Evolutionary conservation across 2,113 vertebrate genomes (phyloP).

Genomic region (Gracilinanus agilis): DNA sequence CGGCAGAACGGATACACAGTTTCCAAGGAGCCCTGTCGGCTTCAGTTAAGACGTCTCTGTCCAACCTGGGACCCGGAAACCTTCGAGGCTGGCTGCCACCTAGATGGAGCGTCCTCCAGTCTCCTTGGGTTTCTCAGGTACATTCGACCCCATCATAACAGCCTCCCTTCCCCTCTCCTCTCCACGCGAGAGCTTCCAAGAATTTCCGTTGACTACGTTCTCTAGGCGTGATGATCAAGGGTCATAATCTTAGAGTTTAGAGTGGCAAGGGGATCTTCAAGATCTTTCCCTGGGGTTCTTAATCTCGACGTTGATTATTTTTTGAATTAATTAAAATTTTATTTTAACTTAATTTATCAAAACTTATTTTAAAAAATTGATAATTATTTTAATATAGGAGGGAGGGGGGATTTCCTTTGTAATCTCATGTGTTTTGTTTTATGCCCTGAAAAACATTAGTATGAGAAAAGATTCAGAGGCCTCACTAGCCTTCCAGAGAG

Average conservation of each 20-base stretch:
- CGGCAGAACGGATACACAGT: conserved; percentile 49
- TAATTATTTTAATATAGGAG: no score
- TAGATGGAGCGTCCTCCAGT: background rate
- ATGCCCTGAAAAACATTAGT: no score
- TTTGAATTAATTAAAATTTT: no score
- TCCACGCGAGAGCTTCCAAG: background rate
- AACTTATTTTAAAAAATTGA: no score
- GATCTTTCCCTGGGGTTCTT: background rate
- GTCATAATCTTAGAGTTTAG: no score
- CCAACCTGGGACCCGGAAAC: rapidly evolving
- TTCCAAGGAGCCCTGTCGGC: no score
- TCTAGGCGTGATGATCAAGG: no score
- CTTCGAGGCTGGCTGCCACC: rapidly evolving
- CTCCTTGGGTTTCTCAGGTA: background rate
- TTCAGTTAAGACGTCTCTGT: background rate
- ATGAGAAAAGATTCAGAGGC: no score
- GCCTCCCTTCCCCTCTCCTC: background rate
- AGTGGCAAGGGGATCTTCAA: background rate
- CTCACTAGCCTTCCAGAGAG: no score
- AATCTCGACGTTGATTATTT: background rate
- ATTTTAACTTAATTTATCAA: no score
- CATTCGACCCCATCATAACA: background rate
- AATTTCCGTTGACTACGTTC: background rate
- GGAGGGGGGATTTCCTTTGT: no score
- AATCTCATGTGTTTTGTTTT: no score